Evolutionary conservation across 2,888 invertebrate species (phyloP), one percentile per base, ranked within the genome.

Genomic region (Bibio marci): DNA sequence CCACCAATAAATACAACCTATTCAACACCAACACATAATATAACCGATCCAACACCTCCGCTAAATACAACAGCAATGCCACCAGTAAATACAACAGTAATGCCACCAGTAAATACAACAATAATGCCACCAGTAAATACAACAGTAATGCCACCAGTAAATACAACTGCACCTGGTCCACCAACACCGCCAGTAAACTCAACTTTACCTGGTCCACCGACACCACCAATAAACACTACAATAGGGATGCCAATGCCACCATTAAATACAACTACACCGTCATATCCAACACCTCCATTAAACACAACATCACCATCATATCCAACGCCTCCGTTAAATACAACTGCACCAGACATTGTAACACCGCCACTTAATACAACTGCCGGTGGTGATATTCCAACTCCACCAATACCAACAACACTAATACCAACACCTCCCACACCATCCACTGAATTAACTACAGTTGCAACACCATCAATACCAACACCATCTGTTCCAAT

Each of bases 221-320:
- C 12, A 11, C 5, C 14, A 28, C 37, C 37, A 11, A 15, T 30
- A 38, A 14, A 22, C 17, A 17, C 13, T 8, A 17, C 34, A n/a
- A 34, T 36, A 8, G 42, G 54, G 19, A 47, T 48, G 2, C 33
- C 39, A 35, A 53, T 53, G 15, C 54, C 52, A 13, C 43, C 48
- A n/a, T 49, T 8, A 22, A 22, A 22, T 22, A 6, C 22, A 22
- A 22, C 22, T 2, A 37, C 45, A 18, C 30, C 41, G 33, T 34
- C 47, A 3, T 47, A 49, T 4, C 41, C 46, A 11, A 56, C 57
- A 30, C 43, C 48, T 6, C 46, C 48, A 3, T 49, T 52, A 17
- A 15, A 26, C 1, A 52, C 52, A 10, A 55, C 55, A n/a, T 48
- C 46, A 14, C 13, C 22, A 6, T 4, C 5, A 6, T 22, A 8